A percentile compares a stretch with the other conserved stretches of the same genome.
Evolutionary conservation across 1,140 invertebrate genomes (phyloP).

Genomic region (Spodoptera litura): DNA sequence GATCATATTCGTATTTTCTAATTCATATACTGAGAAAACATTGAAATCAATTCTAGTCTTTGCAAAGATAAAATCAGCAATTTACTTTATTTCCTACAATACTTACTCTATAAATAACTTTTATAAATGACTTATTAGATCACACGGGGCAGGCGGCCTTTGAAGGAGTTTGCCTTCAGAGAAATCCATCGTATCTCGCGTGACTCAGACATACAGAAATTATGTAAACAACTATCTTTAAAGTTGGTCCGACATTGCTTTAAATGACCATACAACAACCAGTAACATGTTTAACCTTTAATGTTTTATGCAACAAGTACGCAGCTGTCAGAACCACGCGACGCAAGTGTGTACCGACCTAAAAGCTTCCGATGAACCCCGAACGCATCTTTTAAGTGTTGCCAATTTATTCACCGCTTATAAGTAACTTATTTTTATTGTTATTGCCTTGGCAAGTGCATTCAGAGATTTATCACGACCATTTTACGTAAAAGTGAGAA

Average conservation of each 20-base stretch:
- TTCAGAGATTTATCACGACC: slow-evolving; percentile 23
- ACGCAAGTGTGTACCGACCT: slow-evolving; percentile 24
- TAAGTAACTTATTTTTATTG: slow-evolving; percentile 31
- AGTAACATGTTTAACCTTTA: slow-evolving; percentile 19
- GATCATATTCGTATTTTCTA: too few species aligned
- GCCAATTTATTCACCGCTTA: slow-evolving; percentile 23
- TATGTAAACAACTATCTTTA: slow-evolving; percentile 23
- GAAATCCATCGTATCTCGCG: not conserved
- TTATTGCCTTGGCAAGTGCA: slow-evolving; percentile 33
- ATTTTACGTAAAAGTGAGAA: slow-evolving; percentile 34
- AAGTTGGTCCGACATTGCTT: not conserved
- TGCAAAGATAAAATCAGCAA: too few species aligned
- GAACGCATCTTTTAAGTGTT: slow-evolving; percentile 11
- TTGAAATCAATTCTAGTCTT: too few species aligned
- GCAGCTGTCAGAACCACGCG: not conserved
- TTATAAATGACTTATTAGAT: too few species aligned
- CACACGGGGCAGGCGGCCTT: too few species aligned
- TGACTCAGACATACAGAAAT: slow-evolving; percentile 7
- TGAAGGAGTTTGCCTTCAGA: too few species aligned
- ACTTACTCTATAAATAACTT: too few species aligned
- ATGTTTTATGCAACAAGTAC: slow-evolving; percentile 34
- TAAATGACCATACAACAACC: slow-evolving; percentile 1
- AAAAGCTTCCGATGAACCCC: slow-evolving; percentile 11
- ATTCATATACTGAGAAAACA: too few species aligned
- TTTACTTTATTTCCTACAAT: too few species aligned